These are phyloP conservation scores for Saturnia pavonia DNA, from an alignment of 2,888 invertebrate genomes.

Conservation along the genomic window DNA sequence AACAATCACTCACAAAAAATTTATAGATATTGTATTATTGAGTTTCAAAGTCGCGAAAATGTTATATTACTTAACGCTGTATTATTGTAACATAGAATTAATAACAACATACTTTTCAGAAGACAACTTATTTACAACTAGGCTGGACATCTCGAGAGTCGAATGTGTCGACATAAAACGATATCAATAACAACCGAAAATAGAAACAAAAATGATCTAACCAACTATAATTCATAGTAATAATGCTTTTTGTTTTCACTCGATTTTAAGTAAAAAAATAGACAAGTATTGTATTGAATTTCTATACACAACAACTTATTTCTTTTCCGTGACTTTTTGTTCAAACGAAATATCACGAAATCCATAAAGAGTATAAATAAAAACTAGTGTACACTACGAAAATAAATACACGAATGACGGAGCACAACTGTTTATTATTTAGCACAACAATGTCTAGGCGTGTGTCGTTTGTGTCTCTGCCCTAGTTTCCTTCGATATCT, in stretches of 20 bases:
- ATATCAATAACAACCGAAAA: neutral
- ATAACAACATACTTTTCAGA: neutral
- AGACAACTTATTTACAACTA: neutral
- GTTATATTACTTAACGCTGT: neutral
- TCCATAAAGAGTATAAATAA: neutral
- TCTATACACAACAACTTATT: neutral
- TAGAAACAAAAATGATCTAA: neutral
- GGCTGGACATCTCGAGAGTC: neutral
- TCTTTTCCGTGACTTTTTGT: neutral
- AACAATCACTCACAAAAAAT: neutral
- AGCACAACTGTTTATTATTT: slow-evolving; percentile 17
- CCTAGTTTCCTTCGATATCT: slow-evolving; percentile 58
- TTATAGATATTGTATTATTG: neutral
- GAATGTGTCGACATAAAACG: neutral
- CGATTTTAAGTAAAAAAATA: neutral
- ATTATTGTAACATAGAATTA: neutral
- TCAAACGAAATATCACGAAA: neutral
- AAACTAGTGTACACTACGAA: slow-evolving; percentile 3
- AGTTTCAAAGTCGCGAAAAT: neutral
- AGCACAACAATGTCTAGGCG: slow-evolving; percentile 27
- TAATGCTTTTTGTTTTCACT: neutral
- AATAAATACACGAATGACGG: slow-evolving; percentile 18
- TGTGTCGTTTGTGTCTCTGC: slow-evolving; percentile 41
- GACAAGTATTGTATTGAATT: neutral
- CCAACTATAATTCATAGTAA: neutral